Base-by-base conservation (phyloP, 2,888 invertebrate species). In the Bugula neritina region DNA sequence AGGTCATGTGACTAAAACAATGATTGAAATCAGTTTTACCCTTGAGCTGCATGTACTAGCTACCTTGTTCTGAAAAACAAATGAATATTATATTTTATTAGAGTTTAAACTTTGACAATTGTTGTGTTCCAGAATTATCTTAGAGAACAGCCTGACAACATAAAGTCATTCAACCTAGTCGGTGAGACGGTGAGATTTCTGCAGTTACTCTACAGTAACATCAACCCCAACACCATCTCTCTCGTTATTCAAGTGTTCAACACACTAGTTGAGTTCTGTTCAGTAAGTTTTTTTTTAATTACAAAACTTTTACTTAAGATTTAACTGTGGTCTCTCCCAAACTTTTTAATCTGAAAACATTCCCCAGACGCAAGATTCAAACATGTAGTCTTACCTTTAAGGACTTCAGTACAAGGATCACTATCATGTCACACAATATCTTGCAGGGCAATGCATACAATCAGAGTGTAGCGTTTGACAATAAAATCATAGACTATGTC, bases 71-170 rank as follows among this genome's bases (percentile, higher is more conserved):
- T 43, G 5, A 10, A 10, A 43, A 17, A 43, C 43, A 43, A 17
- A 43, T 43, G 43, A 17, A 10, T 43, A 43, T 43, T 43, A 43
- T 43, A 43, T 43, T 17, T 43, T 43, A 43, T 43, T 43, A 17
- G 43, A 10, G 43, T 43, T 17, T 43, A 43, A 5, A 43, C 43
- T 43, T 43, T 5, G 17, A 5, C 43, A 43, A 43, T 5, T 43
- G 43, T 10, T 10, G 17, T 43, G 52, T 75, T 77, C 0, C 75
- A 82, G 81, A 78, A 82, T 72, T 83, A 84, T 73, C 76, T 83
- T 34, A 72, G 83, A 69, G 82, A 84, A 71, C 83, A 83, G 75
- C 81, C 81, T n/a, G 82, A 82, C 76, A 84, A 84, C 77, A 82
- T 83, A 72, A 84, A 83, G 75, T 81, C 82, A 13, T 80, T 84